Evolutionary conservation across 2,113 vertebrate species (phyloP).

Genomic region (Megaceryle torquata): DNA sequence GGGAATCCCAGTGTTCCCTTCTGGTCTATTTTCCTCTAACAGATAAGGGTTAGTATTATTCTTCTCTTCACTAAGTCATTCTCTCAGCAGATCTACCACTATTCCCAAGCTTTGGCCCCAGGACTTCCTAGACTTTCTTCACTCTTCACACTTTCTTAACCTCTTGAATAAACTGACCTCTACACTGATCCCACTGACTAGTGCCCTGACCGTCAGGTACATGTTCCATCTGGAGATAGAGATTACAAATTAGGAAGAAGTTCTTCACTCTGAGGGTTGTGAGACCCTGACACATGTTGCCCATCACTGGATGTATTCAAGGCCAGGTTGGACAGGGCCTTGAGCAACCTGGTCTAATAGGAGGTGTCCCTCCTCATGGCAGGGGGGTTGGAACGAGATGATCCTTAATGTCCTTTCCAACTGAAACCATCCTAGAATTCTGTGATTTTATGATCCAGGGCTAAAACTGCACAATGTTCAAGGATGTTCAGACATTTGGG

Average conservation of each 20-base stretch:
- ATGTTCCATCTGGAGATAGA: neutral
- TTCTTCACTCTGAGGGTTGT: too few relatives aligned
- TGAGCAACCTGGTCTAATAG: too few relatives aligned
- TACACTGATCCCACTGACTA: neutral
- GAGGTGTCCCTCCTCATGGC: too few relatives aligned
- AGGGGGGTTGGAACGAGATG: too few relatives aligned
- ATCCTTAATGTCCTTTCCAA: too few relatives aligned
- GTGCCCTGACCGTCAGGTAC: rapidly evolving
- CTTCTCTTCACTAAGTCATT: neutral
- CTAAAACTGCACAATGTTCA: neutral
- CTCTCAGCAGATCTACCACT: neutral
- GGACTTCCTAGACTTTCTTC: neutral
- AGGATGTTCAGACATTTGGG: neutral
- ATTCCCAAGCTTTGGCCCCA: neutral
- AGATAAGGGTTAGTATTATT: neutral
- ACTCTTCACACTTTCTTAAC: neutral
- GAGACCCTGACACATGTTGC: too few relatives aligned
- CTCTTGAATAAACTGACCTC: neutral
- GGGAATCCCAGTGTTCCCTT: neutral
- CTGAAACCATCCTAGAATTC: too few relatives aligned
- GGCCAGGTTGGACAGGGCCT: too few relatives aligned
- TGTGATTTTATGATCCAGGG: neutral
- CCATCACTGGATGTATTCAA: too few relatives aligned
- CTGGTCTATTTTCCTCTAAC: neutral
- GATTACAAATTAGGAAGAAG: too few relatives aligned